Base-by-base conservation (phyloP, 2,797 vertebrate genomes). In the Malurus leucopterus region DNA sequence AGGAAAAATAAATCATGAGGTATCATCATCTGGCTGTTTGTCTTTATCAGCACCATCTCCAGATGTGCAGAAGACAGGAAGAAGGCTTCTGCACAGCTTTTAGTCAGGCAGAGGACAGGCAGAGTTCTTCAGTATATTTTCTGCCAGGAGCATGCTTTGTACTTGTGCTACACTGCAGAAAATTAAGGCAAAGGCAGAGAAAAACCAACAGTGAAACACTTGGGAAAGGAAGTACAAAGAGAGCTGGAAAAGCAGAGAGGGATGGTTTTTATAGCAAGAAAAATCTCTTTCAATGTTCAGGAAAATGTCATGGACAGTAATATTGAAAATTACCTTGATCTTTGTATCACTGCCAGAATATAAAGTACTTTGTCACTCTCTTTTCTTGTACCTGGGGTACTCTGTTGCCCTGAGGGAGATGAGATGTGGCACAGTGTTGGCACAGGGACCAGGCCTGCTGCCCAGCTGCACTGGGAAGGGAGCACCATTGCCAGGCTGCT, bases 141-240 rank as follows among this genome's bases (percentile, higher is more conserved):
- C 70, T 89, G 51, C 73, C 62, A 79, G 77, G 15, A 89, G 38
- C 6, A 0, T 51, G 32, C 47, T 95, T 95, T 18, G 6, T 92
- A 40, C 82, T 72, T 91, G 32, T 89, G 91, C 81, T 91, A 95
- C 46, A 9, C 49, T 81, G 87, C 90, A 95, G 85, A 88, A 94
- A 89, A 93, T 76, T 74, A 91, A 95, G 77, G 72, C 81, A 81
- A 86, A 87, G 41, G 30, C 32, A 65, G 63, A 58, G 81, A 78
- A 88, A 63, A 84, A 34, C 1, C 49, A 54, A 34, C 30, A 74
- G 62, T 49, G 53, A 79, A 91, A 61, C 82, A 71, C 64, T 88
- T 83, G 81, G 40, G 69, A 90, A 84, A 69, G 76, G 43, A 90
- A 54, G 27, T 88, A 38, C 58, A 75, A 76, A 90, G 75, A 71